A percentile compares a stretch with the other conserved stretches of the same genome.
phyloP scores from a whole-genome alignment of 92 coral and sea anemone genomes.

The Epizoanthus scotinus region DNA sequence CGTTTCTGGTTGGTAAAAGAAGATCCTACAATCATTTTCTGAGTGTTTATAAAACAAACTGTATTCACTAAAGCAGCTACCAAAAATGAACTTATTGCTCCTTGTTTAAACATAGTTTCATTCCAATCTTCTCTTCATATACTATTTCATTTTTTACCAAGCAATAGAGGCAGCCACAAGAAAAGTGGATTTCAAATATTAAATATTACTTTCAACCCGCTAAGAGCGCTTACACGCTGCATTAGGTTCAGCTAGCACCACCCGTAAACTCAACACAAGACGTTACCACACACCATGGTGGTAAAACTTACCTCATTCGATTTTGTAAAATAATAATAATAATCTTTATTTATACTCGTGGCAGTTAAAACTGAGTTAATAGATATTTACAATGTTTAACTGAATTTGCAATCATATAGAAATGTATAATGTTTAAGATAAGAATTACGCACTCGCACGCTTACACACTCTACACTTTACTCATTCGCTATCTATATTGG shows the following conservation, averaged over 20 bases:
- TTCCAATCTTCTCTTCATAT: background rate
- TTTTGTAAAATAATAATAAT: too few relatives aligned
- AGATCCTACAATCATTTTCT: background rate
- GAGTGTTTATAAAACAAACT: conserved; percentile 3
- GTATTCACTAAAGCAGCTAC: conserved; percentile 5
- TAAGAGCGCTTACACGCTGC: background rate
- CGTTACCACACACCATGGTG: background rate
- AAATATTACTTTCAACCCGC: conserved; percentile 36
- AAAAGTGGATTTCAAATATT: background rate
- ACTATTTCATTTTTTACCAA: background rate
- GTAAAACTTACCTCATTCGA: background rate
- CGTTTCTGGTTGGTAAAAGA: background rate
- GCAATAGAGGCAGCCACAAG: too few relatives aligned
- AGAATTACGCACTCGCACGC: too few relatives aligned
- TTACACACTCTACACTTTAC: too few relatives aligned
- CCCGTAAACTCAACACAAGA: background rate
- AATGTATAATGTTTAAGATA: too few relatives aligned
- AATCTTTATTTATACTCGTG: too few relatives aligned
- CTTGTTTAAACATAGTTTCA: background rate
- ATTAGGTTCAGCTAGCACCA: background rate
- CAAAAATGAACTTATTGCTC: background rate
- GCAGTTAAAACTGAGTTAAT: too few relatives aligned
- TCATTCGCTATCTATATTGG: too few relatives aligned
- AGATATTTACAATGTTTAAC: too few relatives aligned
- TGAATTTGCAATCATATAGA: too few relatives aligned